A percentile compares a stretch with the other conserved stretches of the same genome.
These are phyloP conservation scores for Lordiphosa fenestrarum DNA, from an alignment of 2,888 invertebrate species.

Conservation along the genomic window DNA sequence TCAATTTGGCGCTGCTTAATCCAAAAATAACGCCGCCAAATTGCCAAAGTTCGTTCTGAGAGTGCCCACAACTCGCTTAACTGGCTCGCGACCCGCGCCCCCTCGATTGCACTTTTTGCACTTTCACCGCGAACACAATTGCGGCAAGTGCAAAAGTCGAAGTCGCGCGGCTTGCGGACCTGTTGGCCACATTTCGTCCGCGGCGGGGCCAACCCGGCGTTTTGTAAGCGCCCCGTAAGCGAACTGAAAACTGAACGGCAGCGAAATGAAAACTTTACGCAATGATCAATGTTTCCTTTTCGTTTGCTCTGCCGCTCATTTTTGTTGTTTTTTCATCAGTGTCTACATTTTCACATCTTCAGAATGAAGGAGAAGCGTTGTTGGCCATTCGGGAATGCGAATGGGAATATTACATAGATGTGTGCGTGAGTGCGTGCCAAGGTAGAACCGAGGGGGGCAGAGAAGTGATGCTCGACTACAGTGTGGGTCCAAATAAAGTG, in stretches of 20 bases:
- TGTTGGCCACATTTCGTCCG: conserved; percentile 40
- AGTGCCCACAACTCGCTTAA: conserved; percentile 26
- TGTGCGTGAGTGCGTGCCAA: conserved; percentile 22
- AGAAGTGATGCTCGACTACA: conserved; percentile 17
- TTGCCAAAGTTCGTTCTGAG: conserved; percentile 55
- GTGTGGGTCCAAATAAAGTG: conserved; percentile 28
- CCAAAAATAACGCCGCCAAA: conserved; percentile 61
- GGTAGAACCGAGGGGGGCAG: not conserved
- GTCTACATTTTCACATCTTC: conserved; percentile 66
- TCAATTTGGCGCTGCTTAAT: conserved; percentile 68
- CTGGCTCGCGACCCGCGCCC: not conserved
- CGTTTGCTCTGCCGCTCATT: conserved; percentile 32
- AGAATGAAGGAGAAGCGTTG: conserved; percentile 22
- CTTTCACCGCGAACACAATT: conserved; percentile 20
- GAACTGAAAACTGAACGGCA: conserved; percentile 61
- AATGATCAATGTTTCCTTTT: conserved; percentile 61
- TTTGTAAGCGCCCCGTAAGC: conserved; percentile 67
- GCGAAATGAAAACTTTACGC: conserved; percentile 60
- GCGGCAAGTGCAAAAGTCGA: conserved; percentile 15
- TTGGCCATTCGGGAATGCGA: conserved; percentile 4
- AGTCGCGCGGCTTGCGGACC: conserved; percentile 25
- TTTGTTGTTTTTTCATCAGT: conserved; percentile 47
- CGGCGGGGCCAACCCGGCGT: conserved; percentile 61
- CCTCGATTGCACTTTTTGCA: conserved; percentile 19
- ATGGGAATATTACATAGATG: conserved; percentile 1